Percentiles rank a stretch among this genome's conserved stretches.
Evolutionary conservation across 2,888 invertebrate genomes (phyloP).

Genomic region (Tricholauxania praeusta): DNA sequence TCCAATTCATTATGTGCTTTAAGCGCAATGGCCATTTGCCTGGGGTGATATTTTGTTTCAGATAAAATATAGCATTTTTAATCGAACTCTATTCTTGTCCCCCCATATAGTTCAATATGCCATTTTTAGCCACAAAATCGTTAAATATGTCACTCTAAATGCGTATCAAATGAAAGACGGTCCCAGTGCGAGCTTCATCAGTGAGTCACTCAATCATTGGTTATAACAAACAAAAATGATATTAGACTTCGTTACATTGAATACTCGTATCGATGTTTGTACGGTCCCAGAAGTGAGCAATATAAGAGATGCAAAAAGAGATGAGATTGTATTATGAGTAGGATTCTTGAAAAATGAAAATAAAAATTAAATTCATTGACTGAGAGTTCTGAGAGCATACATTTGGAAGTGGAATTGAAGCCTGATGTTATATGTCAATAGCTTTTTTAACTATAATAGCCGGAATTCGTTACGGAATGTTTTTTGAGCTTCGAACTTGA

Average conservation of each 20-base stretch:
- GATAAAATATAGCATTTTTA: not conserved
- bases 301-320: too few relatives aligned
- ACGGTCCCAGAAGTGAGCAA: too few relatives aligned
- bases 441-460: too few relatives aligned
- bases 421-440: too few relatives aligned
- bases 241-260: not conserved
- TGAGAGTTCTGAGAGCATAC: too few relatives aligned
- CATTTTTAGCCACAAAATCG: constrained; percentile 52
- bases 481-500: too few relatives aligned
- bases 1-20: constrained; percentile 53
- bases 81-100: not conserved
- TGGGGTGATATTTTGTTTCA: not conserved
- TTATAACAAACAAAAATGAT: not conserved
- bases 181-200: not conserved
- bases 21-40: not conserved
- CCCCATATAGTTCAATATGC: constrained; percentile 32
- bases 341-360: too few relatives aligned
- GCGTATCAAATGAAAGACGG: constrained; percentile 45
- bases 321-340: too few relatives aligned
- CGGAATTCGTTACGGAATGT: too few relatives aligned
- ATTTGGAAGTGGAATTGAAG: too few relatives aligned
- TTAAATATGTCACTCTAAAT: constrained; percentile 51
- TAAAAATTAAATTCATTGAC: too few relatives aligned
- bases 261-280: not conserved
- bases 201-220: constrained; percentile 11